phyloP scores from a whole-genome alignment of 1,140 invertebrate genomes.

The Ctenoplectra terminalis region DNA sequence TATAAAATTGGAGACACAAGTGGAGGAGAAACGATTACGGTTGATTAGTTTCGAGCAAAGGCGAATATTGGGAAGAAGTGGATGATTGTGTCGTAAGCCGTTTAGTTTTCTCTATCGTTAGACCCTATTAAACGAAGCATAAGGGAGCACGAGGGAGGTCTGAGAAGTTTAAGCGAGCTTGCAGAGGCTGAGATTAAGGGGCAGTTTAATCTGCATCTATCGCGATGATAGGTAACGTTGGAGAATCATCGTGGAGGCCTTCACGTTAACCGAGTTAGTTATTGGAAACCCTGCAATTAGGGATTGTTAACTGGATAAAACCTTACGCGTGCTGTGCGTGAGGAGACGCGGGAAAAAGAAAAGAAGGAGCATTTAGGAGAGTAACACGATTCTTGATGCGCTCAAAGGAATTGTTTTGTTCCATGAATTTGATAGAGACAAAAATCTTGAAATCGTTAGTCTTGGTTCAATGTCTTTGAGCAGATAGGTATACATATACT shows the following conservation, averaged over 20 bases:
- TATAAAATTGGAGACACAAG: constrained; percentile 28
- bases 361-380: too few relatives aligned
- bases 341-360: constrained; percentile 35
- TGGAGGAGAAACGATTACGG: neutral
- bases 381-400: too few relatives aligned
- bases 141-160: constrained; percentile 40
- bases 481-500: too few relatives aligned
- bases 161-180: constrained; percentile 7
- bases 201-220: constrained; percentile 72
- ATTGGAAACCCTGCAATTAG: constrained; percentile 69
- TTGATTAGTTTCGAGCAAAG: neutral
- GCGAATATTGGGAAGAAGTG: neutral
- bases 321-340: constrained; percentile 65
- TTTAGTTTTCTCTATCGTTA: constrained; percentile 50
- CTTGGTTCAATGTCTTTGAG: neutral
- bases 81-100: constrained; percentile 29
- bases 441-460: neutral
- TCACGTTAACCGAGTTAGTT: constrained; percentile 74
- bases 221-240: constrained; percentile 70
- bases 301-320: constrained; percentile 73
- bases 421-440: neutral
- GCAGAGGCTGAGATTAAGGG: constrained; percentile 47
- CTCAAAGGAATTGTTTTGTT: neutral
- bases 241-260: constrained; percentile 52
- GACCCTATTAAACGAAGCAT: constrained; percentile 47